These are phyloP conservation scores for Helobdella robusta DNA, from an alignment of 2,888 invertebrate genomes.

Conservation along the genomic window DNA sequence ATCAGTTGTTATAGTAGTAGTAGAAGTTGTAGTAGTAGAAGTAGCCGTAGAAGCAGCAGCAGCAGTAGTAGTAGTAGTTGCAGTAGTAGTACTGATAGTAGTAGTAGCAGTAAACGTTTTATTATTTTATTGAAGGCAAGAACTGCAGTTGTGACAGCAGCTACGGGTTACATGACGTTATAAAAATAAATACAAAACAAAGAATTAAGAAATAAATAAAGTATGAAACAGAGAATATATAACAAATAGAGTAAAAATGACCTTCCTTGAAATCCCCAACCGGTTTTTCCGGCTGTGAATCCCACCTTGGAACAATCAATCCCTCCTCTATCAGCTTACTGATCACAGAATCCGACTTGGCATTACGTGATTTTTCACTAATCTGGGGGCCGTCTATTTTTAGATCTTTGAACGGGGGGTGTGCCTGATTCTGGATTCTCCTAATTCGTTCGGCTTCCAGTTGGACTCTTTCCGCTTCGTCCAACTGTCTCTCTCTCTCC, in stretches of 20 bases:
- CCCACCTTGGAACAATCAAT: constrained; percentile 28
- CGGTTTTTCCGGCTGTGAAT: constrained; percentile 18
- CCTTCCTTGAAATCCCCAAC: too few species aligned
- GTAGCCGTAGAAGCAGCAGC: too few species aligned
- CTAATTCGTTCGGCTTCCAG: constrained; percentile 18
- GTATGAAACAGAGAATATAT: neutral
- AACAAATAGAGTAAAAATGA: neutral
- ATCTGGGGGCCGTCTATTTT: neutral
- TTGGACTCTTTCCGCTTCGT: constrained; percentile 4
- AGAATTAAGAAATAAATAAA: neutral
- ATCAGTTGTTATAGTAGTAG: too few species aligned
- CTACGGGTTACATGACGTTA: neutral
- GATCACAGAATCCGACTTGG: constrained; percentile 14
- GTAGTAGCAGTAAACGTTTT: too few species aligned
- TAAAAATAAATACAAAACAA: neutral
- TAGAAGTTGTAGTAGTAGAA: too few species aligned
- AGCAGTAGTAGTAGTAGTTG: too few species aligned
- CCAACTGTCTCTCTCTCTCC: constrained; percentile 18
- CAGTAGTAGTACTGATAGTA: too few species aligned
- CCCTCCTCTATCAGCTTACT: constrained; percentile 21
- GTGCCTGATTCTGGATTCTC: constrained; percentile 15
- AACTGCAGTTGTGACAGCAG: neutral
- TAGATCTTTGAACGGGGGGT: constrained; percentile 28
- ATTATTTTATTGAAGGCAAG: too few species aligned
- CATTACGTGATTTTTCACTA: neutral